Conservation (phyloP, 2,113 vertebrate species). For the Pluvialis apricaria region DNA sequence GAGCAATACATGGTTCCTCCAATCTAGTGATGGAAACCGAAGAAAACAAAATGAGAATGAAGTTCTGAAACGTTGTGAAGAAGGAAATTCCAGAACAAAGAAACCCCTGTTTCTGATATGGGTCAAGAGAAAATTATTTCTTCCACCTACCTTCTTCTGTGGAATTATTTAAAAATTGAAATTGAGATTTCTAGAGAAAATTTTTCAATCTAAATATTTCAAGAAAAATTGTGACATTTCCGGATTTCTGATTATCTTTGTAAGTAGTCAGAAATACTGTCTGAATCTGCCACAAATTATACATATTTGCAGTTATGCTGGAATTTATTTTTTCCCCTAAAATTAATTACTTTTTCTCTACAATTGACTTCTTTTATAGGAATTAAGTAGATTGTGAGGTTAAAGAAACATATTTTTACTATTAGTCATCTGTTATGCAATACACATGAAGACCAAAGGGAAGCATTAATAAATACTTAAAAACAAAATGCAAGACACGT, state of each 20-base stretch:
- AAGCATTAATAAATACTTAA: background rate
- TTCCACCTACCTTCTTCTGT: fast-evolving
- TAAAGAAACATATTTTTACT: background rate
- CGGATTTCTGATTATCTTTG: background rate
- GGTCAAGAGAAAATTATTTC: background rate
- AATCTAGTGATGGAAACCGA: background rate
- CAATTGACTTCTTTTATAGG: background rate
- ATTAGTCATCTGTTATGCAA: background rate
- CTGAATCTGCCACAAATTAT: background rate
- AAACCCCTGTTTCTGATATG: background rate
- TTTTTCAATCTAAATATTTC: fast-evolving
- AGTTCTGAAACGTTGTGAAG: background rate
- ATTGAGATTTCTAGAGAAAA: background rate
- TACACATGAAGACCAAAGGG: background rate
- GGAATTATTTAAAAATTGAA: background rate
- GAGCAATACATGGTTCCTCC: background rate
- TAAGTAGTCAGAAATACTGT: background rate
- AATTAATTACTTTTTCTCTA: background rate
- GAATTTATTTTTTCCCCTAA: background rate
- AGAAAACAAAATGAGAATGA: background rate
- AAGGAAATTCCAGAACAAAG: background rate
- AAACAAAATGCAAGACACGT: background rate
- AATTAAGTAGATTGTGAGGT: background rate
- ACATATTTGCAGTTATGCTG: background rate
- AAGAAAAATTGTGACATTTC: background rate